Evolutionary conservation across 2,797 vertebrate species (phyloP).

Genomic region (Phaenicophaeus curvirostris): DNA sequence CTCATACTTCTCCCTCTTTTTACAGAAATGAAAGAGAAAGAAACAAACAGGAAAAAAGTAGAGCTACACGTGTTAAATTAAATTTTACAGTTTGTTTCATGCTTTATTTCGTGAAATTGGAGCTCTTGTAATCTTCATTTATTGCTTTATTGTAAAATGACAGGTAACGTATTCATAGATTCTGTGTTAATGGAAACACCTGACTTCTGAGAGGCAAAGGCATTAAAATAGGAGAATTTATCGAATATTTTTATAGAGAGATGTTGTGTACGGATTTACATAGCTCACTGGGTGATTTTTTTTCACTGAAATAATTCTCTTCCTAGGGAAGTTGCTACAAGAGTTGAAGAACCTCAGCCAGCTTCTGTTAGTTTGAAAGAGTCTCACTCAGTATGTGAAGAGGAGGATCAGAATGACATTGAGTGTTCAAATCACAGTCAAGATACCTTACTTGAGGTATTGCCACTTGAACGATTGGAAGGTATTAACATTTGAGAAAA

Average conservation of each 20-base stretch:
- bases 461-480: conserved; percentile 38
- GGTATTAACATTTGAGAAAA: conserved; percentile 52
- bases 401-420: neutral
- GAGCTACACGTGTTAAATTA: neutral
- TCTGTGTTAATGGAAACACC: neutral
- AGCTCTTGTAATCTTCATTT: neutral
- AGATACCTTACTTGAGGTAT: neutral
- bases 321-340: conserved; percentile 39
- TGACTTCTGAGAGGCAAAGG: neutral
- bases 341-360: conserved; percentile 77
- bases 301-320: neutral
- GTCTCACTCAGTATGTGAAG: neutral
- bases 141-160: neutral
- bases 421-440: neutral
- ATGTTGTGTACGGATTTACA: neutral
- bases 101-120: neutral
- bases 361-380: conserved; percentile 72
- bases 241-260: rapidly evolving
- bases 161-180: neutral
- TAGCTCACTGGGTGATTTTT: neutral
- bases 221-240: neutral
- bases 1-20: neutral
- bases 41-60: neutral
- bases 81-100: neutral
- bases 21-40: neutral